Evolutionary conservation across 2,888 invertebrate species (phyloP), one percentile per base, ranked within the genome.

Genomic region (Ochlodes sylvanus): DNA sequence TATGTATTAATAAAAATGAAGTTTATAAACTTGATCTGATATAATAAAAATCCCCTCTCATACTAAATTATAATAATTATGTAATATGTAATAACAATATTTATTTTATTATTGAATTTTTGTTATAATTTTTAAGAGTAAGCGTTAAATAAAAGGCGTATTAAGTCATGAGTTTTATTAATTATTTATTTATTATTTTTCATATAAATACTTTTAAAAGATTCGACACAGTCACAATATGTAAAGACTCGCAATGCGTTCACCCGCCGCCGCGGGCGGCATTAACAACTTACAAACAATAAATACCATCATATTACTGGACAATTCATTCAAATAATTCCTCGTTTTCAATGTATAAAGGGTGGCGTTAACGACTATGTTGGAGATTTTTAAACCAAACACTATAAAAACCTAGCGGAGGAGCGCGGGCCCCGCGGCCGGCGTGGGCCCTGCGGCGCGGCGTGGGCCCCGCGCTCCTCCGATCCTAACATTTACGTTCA

Each of bases 201-300:
- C 88, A 92, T 92, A 92, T 88, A 92, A 92, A 92, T 92, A 92
- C 87, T 92, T 90, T 67, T 89, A 89, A 89, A 90, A 92, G 90
- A 91, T 88, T 88, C 86, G 86, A 90, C 87, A 89, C 85, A 88
- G 88, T 92, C 91, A 88, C 89, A 90, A 88, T 90, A 91, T 88
- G 89, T 89, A 91, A 90, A 89, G 86, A 90, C 82, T 86, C 84
- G 79, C 80, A 79, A 86, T 85, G 82, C 83, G 81, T 88, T 87
- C 86, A 88, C 86, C 86, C 89, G 84, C 84, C 86, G 89, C 87
- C 87, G 86, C 84, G 82, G 85, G 86, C 85, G 82, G 80, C 85
- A 85, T 85, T 82, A 89, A 92, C 90, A 90, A 92, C 88, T 88
- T 89, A 89, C 87, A 86, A 86, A 87, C 84, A 89, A 90, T 92